Evolutionary conservation across 2,797 vertebrate species (phyloP).

Genomic region (Pachyuromys duprasi): DNA sequence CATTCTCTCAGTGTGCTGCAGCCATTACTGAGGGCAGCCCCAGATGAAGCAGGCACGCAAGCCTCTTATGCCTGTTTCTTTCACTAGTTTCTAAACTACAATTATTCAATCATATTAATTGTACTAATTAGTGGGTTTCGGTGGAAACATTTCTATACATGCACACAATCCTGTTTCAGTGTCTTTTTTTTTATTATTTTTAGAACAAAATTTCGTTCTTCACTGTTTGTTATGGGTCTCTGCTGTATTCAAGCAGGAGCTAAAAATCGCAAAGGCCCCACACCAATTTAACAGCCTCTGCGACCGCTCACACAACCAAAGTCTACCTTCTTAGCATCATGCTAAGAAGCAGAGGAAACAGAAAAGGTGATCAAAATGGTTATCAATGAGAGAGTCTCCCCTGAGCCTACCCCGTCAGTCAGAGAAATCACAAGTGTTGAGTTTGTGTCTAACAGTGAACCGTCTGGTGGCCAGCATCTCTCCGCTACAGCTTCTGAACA

Average conservation of each 20-base stretch:
- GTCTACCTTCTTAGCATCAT: neutral
- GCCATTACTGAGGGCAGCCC: neutral
- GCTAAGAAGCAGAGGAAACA: neutral
- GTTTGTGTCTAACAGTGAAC: neutral
- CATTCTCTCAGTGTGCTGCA: neutral
- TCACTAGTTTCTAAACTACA: neutral
- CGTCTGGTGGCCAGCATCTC: neutral
- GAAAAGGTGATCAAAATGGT: neutral
- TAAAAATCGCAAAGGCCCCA: neutral
- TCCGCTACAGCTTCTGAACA: neutral
- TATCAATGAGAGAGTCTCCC: neutral
- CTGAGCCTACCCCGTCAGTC: neutral
- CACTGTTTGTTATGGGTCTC: neutral
- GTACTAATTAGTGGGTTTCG: neutral
- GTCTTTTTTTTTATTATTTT: neutral
- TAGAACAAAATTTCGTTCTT: neutral
- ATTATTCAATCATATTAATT: conserved; percentile 35
- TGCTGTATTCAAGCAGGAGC: neutral
- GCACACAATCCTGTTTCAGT: neutral
- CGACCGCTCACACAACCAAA: neutral
- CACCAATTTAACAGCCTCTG: neutral
- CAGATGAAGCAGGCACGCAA: neutral
- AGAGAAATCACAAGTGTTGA: neutral
- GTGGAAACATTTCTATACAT: neutral
- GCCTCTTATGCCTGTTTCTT: neutral